Percentiles rank a stretch among this genome's conserved stretches.
Evolutionary conservation across 2,797 vertebrate species (phyloP).

Genomic region (Notoglanidium macrostoma): DNA sequence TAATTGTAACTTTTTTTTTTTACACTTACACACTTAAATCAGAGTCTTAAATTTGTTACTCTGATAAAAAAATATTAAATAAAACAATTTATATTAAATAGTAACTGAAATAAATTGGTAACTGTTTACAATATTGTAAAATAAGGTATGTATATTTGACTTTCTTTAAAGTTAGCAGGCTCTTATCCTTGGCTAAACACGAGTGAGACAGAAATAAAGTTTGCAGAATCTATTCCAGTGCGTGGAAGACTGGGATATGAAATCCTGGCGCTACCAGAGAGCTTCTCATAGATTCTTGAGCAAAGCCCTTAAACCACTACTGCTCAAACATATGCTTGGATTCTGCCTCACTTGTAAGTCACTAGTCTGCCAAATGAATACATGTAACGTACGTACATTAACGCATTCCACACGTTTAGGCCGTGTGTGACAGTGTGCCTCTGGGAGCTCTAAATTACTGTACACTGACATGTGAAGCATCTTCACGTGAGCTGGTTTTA

Average conservation of each 20-base stretch:
- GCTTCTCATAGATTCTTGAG: not conserved
- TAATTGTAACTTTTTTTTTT: not conserved
- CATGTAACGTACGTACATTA: not conserved
- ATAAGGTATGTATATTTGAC: not conserved
- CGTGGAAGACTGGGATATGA: not conserved
- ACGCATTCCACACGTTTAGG: not conserved
- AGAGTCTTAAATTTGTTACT: not conserved
- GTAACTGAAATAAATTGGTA: not conserved
- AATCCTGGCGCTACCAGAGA: not conserved
- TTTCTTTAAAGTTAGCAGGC: not conserved
- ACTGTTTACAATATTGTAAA: not conserved
- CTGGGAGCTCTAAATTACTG: not conserved
- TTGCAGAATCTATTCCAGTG: not conserved
- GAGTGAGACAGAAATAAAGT: not conserved
- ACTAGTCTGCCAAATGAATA: not conserved
- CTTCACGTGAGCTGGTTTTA: not conserved
- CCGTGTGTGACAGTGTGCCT: not conserved
- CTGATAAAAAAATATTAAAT: not conserved
- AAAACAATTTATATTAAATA: not conserved
- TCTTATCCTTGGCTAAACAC: not conserved
- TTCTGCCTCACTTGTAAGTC: not conserved
- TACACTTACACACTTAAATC: not conserved
- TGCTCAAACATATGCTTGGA: not conserved
- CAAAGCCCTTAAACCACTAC: not conserved
- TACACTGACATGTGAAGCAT: not conserved